Evolutionary conservation across 2,888 invertebrate genomes (phyloP), one percentile per base, ranked within the genome.

Genomic region (Sinhomidia bicolor): DNA sequence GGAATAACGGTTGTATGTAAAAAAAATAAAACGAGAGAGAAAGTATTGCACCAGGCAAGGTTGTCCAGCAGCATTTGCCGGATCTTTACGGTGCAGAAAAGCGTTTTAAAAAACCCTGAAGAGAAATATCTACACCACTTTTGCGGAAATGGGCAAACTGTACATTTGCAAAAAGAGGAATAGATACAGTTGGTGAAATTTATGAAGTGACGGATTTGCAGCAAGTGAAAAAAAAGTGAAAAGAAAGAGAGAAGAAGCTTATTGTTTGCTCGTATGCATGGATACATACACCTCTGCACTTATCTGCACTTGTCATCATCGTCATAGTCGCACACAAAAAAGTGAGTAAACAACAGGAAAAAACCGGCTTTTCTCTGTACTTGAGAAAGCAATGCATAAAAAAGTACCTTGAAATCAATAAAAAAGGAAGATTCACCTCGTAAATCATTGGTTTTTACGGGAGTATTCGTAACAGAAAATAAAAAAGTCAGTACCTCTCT

Each of bases 401-500:
- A 7, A 36, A 60, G 9, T 23, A 10, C n/a, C n/a, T 17, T 23
- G 62, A 62, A 62, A 32, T 62, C 62, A 62, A 62, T 62, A 62
- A 62, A 62, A 32, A n/a, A n/a, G n/a, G 23, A 12, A 26, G 23
- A 60, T 60, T 60, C 26, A 23, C 60, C n/a, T 62, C 62, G n/a
- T 62, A 62, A 62, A 62, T 62, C 62, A 62, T 62, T 32, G 62
- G 29, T 32, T 62, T 32, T 62, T 47, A 60, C 12, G 60, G 23
- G 60, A 26, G 5, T 12, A 29, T 60, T 26, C 60, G 3, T 12
- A 26, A 3, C 17, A 17, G 17, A 57, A 4, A 4, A 17, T 17
- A 57, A 7, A 62, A 4, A n/a, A 62, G 29, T 62, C 14, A 14
- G 32, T 32, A 29, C 7, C 23, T 57, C 54, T n/a, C n/a, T n/a